Evolutionary conservation across 2,113 vertebrate species (phyloP), one percentile per base, ranked within the genome.

Genomic region (Cyphomyrus discorhynchus): DNA sequence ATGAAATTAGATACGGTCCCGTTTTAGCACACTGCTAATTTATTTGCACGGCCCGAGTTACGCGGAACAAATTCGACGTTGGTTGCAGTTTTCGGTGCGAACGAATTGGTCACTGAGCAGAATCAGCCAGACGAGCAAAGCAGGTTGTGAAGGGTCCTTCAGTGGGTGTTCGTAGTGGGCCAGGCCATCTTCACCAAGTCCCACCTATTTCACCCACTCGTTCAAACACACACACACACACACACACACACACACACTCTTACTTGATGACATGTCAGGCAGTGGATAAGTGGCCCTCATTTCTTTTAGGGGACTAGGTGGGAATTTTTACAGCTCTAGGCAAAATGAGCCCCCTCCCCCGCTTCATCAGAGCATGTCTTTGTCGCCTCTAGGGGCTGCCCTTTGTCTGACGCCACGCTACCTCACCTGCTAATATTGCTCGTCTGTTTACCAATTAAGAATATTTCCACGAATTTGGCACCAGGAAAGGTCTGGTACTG

Each of bases 371-470:
- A 88, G 88, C 50, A 9, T 45, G 21, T 49, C 47, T 24, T 91
- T 86, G 89, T 45, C 90, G 24, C 52, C 50, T 52, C 90, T 88
- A 70, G 88, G 88, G 62, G 90, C 90, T 56, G 87, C 82, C 53
- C 88, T 86, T 17, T 84, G 39, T 49, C 21, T 84, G 39, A 49
- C 9, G 19, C 24, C 47, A 50, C 1, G 24, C 17, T 42, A 9
- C 80, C 24, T 42, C 17, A n/a, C 24, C 70, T 39, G 24, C 62
- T 66, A 77, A 19, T 5, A 77, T 39, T 21, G 1, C 24, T 45
- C 39, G 7, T 45, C 45, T 21, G 3, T 49, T 49, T 49, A 50
- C n/a, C 21, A 50, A 27, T 86, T 49, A 80, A 42, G 31, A 42
- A 80, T 7, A 86, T 86, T 86, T 86, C 15, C 7, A 11, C 3